Percentiles rank a stretch among this genome's conserved stretches.
Evolutionary conservation across 1,140 invertebrate species (phyloP).

Genomic region (Bombus sibiricus): DNA sequence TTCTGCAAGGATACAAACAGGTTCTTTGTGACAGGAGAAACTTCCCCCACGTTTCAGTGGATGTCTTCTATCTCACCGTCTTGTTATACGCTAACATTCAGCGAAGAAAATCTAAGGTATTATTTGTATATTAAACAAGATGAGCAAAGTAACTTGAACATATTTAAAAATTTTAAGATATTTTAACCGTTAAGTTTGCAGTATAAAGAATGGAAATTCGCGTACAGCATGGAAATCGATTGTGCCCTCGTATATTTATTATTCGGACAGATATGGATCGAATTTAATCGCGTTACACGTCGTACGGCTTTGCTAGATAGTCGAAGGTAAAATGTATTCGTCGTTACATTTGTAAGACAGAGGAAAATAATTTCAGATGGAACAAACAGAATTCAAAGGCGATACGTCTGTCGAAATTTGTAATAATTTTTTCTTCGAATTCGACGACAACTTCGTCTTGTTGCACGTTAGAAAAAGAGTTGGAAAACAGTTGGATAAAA

Average conservation of each 20-base stretch:
- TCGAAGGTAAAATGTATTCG: neutral
- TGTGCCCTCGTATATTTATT: neutral
- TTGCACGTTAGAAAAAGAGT: neutral
- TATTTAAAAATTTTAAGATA: no score
- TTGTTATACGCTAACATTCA: neutral
- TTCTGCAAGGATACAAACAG: constrained; percentile 4
- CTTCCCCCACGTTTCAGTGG: neutral
- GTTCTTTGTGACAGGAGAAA: constrained; percentile 11
- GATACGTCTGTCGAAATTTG: neutral
- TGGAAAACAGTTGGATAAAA: neutral
- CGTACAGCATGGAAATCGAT: no score
- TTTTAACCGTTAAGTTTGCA: neutral
- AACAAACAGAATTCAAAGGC: neutral
- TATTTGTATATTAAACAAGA: neutral
- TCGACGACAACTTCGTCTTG: neutral
- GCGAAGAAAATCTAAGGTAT: neutral
- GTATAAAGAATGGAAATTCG: neutral
- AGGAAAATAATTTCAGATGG: neutral
- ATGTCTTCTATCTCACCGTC: neutral
- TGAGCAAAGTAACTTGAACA: no score
- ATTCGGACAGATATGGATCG: neutral
- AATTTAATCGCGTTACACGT: neutral
- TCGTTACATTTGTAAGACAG: neutral
- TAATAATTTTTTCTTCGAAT: neutral
- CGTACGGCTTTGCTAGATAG: neutral